Percentiles rank a stretch among this genome's conserved stretches.
Conservation (phyloP, 2,113 vertebrate genomes). For the Heliornis fulica region DNA sequence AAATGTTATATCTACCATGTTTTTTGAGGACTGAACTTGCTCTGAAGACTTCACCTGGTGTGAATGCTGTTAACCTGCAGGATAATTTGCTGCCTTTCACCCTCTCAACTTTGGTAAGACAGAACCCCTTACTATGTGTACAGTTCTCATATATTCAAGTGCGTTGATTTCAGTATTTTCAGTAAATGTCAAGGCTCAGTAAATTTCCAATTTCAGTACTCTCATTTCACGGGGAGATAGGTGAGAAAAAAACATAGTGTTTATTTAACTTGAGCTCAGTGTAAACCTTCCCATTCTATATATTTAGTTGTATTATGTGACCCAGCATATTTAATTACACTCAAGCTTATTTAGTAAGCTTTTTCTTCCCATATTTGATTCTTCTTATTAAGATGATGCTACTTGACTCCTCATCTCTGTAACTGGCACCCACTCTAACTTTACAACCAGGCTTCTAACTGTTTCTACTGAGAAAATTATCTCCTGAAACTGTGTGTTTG, state of each 20-base stretch:
- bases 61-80: background rate
- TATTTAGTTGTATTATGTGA: background rate
- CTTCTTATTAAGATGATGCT: background rate
- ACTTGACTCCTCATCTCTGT: background rate
- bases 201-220: too few species aligned
- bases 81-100: background rate
- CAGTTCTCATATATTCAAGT: fast-evolving
- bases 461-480: background rate
- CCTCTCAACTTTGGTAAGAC: background rate
- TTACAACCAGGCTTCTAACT: fast-evolving
- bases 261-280: background rate
- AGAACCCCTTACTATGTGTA: background rate
- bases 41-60: background rate
- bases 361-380: background rate
- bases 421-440: background rate
- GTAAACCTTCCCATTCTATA: background rate
- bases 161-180: background rate
- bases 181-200: too few species aligned
- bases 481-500: background rate
- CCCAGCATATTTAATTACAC: background rate
- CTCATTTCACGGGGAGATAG: too few species aligned
- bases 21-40: background rate
- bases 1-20: background rate
- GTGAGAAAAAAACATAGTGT: background rate
- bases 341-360: background rate